These are phyloP conservation scores for Ctenopoma kingsleyae DNA, from an alignment of 2,797 vertebrate genomes.

Conservation along the genomic window DNA sequence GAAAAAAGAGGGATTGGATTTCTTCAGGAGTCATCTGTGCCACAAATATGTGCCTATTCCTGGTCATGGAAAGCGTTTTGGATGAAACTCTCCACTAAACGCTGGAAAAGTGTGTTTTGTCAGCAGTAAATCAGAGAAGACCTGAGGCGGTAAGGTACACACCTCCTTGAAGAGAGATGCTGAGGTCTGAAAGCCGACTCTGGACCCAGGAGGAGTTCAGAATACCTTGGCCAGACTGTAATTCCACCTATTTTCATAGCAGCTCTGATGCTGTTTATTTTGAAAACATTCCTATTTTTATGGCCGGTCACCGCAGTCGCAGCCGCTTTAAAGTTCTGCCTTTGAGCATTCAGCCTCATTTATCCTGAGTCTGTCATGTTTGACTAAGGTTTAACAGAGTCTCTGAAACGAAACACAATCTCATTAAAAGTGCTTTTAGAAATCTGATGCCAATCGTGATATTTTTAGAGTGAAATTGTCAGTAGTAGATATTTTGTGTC, in stretches of 20 bases:
- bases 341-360: conserved; percentile 80
- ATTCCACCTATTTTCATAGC: conserved; percentile 77
- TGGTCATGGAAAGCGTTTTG: conserved; percentile 40
- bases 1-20: conserved; percentile 34
- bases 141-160: conserved; percentile 68
- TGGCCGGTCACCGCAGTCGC: conserved; percentile 88
- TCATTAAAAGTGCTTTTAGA: conserved; percentile 10
- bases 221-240: conserved; percentile 70
- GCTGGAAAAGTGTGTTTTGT: conserved; percentile 66
- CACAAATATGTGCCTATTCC: conserved; percentile 61
- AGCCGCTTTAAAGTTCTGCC: conserved; percentile 72
- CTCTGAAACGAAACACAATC: conserved; percentile 15
- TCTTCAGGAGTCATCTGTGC: conserved; percentile 33
- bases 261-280: conserved; percentile 90
- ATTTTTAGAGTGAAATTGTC: conserved; percentile 49
- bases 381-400: conserved; percentile 18
- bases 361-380: conserved; percentile 37
- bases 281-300: conserved; percentile 94
- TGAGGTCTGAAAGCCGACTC: conserved; percentile 52
- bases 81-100: conserved; percentile 43
- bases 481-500: conserved; percentile 48
- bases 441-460: conserved; percentile 29
- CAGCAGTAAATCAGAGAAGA: conserved; percentile 77
- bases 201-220: conserved; percentile 70
- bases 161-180: conserved; percentile 69